Percentiles rank a stretch among this genome's conserved stretches.
These are phyloP conservation scores for Helicoverpa armigera DNA, from an alignment of 1,140 invertebrate species.

Conservation along the genomic window DNA sequence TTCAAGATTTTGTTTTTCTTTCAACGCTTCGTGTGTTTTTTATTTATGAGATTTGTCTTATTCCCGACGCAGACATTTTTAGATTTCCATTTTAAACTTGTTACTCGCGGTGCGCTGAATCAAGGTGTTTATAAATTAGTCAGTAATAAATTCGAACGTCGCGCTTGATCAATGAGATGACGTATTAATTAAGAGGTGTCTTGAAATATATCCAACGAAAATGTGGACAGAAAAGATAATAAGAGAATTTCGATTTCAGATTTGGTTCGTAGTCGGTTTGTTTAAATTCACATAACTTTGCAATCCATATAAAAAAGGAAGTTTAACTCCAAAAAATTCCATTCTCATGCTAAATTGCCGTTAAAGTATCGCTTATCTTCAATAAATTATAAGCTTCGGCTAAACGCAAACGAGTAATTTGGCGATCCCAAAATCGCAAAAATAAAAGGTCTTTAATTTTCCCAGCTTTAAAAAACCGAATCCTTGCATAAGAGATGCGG, in stretches of 20 bases:
- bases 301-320: background rate
- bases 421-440: background rate
- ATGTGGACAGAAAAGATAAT: background rate
- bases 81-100: background rate
- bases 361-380: conserved; percentile 20
- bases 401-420: conserved; percentile 28
- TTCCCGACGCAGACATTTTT: background rate
- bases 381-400: conserved; percentile 17
- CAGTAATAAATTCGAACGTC: conserved; percentile 14
- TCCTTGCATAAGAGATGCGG: conserved; percentile 15
- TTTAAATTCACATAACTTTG: background rate
- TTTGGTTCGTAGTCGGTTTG: background rate
- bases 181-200: conserved; percentile 1
- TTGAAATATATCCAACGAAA: background rate
- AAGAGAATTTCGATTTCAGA: background rate
- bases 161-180: conserved; percentile 7
- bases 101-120: background rate
- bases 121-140: conserved; percentile 18
- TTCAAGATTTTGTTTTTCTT: no score
- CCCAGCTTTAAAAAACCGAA: conserved; percentile 1
- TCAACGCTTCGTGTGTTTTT: no score
- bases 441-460: conserved; percentile 6
- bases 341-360: conserved; percentile 4
- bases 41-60: no score
- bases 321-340: no score